These are phyloP conservation scores for Calliopsis andreniformis DNA, from an alignment of 1,140 invertebrate genomes.

Conservation along the genomic window DNA sequence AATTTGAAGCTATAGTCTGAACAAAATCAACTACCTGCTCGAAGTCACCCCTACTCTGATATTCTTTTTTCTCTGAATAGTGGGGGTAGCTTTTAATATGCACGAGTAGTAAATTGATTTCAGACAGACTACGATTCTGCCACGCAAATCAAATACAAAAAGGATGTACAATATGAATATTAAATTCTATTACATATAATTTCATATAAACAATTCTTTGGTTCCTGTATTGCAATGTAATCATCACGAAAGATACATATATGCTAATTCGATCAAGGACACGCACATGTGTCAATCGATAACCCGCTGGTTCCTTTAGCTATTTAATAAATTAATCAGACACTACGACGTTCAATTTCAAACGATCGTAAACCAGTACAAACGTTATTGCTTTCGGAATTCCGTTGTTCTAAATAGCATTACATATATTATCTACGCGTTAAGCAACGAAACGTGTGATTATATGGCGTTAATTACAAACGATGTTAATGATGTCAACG, in stretches of 20 bases:
- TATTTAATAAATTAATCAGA: constrained; percentile 16
- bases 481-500: background rate
- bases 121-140: no score
- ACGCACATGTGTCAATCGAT: background rate
- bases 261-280: constrained; percentile 2
- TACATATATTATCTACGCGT: background rate
- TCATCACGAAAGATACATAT: background rate
- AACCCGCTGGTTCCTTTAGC: background rate
- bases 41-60: no score
- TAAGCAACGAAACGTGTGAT: constrained; percentile 17
- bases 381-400: constrained; percentile 46
- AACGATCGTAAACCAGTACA: constrained; percentile 31
- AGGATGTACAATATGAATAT: background rate
- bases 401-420: constrained; percentile 29
- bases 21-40: no score
- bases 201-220: background rate
- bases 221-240: background rate
- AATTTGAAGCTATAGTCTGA: no score
- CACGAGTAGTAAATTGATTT: no score
- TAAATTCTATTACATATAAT: background rate
- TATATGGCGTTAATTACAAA: background rate
- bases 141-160: background rate
- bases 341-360: background rate
- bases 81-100: no score
- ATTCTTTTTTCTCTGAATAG: no score